These are phyloP conservation scores for Alsophila aescularia DNA, from an alignment of 2,888 invertebrate species.

Conservation along the genomic window DNA sequence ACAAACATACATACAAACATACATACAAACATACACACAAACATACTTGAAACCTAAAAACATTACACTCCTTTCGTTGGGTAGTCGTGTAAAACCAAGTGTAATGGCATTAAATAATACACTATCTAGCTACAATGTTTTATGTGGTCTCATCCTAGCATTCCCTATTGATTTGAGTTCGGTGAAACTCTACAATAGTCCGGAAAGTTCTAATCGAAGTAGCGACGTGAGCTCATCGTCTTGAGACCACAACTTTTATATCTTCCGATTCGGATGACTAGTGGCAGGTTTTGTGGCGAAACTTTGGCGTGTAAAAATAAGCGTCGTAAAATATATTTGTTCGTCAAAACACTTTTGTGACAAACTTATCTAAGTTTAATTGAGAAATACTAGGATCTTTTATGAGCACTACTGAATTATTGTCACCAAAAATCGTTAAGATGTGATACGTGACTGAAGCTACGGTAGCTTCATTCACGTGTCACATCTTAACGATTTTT, in stretches of 20 bases:
- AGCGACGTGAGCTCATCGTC: constrained; percentile 65
- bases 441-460: too few relatives aligned
- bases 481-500: too few relatives aligned
- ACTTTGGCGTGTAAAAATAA: constrained; percentile 36
- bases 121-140: not conserved
- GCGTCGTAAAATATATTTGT: constrained; percentile 28
- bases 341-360: constrained; percentile 21
- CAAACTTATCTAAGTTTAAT: constrained; percentile 3
- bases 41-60: too few relatives aligned
- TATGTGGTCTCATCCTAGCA: constrained; percentile 5
- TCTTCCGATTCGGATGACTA: constrained; percentile 54
- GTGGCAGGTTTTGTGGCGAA: constrained; percentile 28
- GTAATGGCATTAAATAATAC: too few relatives aligned
- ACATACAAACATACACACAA: too few relatives aligned
- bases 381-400: not conserved
- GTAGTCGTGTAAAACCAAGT: too few relatives aligned
- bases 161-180: constrained; percentile 30
- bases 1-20: too few relatives aligned
- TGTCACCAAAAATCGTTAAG: too few relatives aligned
- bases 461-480: too few relatives aligned
- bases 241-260: constrained; percentile 68
- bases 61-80: too few relatives aligned
- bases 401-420: too few relatives aligned
- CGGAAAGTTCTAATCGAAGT: constrained; percentile 67
- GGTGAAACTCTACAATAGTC: constrained; percentile 43